phyloP scores from a whole-genome alignment of 2,113 vertebrate species.

The Rafetus swinhoei region DNA sequence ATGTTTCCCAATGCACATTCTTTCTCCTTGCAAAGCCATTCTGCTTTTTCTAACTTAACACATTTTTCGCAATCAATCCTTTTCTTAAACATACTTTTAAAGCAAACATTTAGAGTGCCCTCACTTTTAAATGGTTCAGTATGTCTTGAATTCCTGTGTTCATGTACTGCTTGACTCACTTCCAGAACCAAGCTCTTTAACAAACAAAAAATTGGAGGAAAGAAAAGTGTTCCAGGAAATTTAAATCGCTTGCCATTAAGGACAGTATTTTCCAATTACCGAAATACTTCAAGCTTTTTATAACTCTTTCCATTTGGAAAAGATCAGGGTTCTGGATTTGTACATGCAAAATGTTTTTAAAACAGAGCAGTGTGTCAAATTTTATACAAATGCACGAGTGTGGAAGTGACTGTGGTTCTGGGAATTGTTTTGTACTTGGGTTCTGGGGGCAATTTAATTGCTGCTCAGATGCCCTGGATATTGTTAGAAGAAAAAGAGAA shows the following conservation, averaged over 20 bases:
- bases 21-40: slow-evolving; percentile 13
- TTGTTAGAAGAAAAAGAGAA: neutral
- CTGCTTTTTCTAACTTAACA: neutral
- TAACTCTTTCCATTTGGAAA: slow-evolving; percentile 13
- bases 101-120: slow-evolving; percentile 15
- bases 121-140: slow-evolving; percentile 48
- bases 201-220: slow-evolving; percentile 39
- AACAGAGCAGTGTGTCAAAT: neutral
- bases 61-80: neutral
- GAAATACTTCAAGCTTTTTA: neutral
- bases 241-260: neutral
- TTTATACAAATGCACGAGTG: neutral
- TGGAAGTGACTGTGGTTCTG: slow-evolving; percentile 2
- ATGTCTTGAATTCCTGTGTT: slow-evolving; percentile 29
- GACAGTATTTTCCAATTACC: neutral
- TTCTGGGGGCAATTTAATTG: slow-evolving; percentile 21
- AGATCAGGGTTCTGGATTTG: neutral
- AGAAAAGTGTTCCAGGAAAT: neutral
- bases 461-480: neutral
- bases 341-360: neutral
- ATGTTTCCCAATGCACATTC: rapidly evolving
- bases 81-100: slow-evolving; percentile 49
- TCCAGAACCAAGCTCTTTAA: slow-evolving; percentile 45
- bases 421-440: neutral
- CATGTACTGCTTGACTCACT: slow-evolving; percentile 3